phyloP scores from a whole-genome alignment of 2,113 vertebrate genomes.

The Pica pica region DNA sequence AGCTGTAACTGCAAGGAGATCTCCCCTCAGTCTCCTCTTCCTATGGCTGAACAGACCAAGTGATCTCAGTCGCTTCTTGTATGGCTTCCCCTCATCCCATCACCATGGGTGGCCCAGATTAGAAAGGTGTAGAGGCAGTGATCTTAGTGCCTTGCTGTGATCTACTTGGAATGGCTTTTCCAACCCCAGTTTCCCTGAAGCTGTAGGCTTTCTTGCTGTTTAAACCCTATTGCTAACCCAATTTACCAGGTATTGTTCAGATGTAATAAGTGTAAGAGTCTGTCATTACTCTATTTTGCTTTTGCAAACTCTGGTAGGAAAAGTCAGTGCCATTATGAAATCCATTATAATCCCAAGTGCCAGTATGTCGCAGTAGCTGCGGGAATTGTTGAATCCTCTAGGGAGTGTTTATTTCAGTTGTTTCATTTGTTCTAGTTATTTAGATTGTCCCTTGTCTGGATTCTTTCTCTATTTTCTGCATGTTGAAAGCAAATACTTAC shows the following conservation, averaged over 20 bases:
- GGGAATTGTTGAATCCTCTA: background rate
- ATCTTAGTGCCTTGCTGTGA: background rate
- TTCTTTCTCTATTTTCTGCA: conserved; percentile 6
- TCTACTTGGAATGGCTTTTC: background rate
- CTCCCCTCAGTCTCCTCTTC: background rate
- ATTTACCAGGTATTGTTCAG: background rate
- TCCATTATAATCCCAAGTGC: conserved; percentile 35
- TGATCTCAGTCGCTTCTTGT: accelerated
- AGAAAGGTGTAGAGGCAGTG: background rate
- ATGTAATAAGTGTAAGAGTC: background rate
- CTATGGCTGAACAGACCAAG: background rate
- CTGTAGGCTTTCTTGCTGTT: background rate
- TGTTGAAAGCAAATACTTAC: conserved; percentile 6
- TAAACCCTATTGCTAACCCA: background rate
- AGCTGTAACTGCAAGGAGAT: background rate
- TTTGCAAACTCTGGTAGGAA: background rate
- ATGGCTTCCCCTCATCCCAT: background rate
- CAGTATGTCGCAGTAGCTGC: background rate
- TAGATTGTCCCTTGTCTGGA: conserved; percentile 8
- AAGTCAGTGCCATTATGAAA: conserved; percentile 6
- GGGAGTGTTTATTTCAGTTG: conserved; percentile 30
- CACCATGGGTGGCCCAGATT: background rate
- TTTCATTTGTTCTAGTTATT: conserved; percentile 47
- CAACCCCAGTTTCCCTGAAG: background rate
- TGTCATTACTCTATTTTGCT: background rate